Conservation (phyloP, 37 sponge, comb jelly and placozoan genomes). For the Aplysina aerophoba region DNA sequence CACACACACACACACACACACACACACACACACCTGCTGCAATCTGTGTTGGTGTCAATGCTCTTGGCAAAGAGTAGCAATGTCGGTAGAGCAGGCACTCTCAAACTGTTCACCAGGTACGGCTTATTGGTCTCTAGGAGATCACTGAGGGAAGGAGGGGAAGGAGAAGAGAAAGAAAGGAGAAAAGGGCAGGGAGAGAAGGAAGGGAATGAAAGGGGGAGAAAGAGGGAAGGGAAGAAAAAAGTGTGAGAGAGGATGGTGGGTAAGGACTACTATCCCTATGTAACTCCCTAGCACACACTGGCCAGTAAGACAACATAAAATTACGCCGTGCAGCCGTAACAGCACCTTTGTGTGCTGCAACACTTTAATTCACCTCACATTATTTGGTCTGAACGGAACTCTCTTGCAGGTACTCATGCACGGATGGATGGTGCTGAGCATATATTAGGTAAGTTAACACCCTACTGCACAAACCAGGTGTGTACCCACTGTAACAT, state of each 20-base stretch:
- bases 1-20: conserved; percentile 48
- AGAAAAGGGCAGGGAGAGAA: too few relatives aligned
- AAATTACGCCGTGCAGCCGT: too few relatives aligned
- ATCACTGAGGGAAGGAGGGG: conserved; percentile 51
- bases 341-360: too few relatives aligned
- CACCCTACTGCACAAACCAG: background rate
- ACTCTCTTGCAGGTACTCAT: background rate
- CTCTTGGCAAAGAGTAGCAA: conserved; percentile 71
- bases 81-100: conserved; percentile 82
- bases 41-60: conserved; percentile 81
- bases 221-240: background rate
- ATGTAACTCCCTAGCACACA: too few relatives aligned
- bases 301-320: too few relatives aligned
- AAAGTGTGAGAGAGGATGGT: background rate
- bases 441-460: too few relatives aligned
- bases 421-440: background rate
- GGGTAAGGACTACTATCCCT: too few relatives aligned
- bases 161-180: background rate
- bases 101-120: conserved; percentile 77
- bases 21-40: conserved; percentile 68
- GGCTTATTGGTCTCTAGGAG: conserved; percentile 95
- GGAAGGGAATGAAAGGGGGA: background rate
- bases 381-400: too few relatives aligned
- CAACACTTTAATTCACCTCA: too few relatives aligned
- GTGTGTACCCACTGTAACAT: background rate